Evolutionary conservation across 2,888 invertebrate species (phyloP).

Genomic region (Xestia sexstrigata): DNA sequence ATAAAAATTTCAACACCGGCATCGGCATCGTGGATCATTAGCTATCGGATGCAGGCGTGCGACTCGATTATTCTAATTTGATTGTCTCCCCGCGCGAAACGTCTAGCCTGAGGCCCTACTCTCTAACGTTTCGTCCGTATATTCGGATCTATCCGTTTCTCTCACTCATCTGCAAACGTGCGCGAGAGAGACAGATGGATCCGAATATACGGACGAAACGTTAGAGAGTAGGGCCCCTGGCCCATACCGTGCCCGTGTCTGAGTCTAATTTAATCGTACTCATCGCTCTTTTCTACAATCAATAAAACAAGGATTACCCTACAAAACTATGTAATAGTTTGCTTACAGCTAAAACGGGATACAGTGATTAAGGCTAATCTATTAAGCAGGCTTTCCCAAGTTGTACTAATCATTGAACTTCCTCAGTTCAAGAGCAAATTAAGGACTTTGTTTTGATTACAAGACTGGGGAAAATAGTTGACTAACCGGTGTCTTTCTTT

Average conservation of each 20-base stretch:
- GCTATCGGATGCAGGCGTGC: constrained; percentile 59
- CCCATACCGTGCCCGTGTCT: constrained; percentile 45
- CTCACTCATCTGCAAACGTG: no score
- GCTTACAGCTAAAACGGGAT: constrained; percentile 37
- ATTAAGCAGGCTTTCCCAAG: constrained; percentile 35
- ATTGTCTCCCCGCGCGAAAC: constrained; percentile 58
- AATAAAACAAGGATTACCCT: constrained; percentile 48
- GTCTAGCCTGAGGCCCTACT: no score
- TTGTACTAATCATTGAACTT: constrained; percentile 50
- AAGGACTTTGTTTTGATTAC: constrained; percentile 46
- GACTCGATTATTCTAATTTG: constrained; percentile 67
- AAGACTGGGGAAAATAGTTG: constrained; percentile 43
- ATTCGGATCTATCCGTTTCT: no score
- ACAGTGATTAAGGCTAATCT: constrained; percentile 47
- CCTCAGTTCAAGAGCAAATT: constrained; percentile 29
- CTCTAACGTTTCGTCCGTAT: no score
- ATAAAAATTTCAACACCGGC: constrained; percentile 57
- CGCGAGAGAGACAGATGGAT: no score
- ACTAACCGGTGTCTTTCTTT: constrained; percentile 39
- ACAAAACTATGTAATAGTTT: constrained; percentile 34
- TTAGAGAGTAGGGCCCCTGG: no score
- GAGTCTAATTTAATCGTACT: constrained; percentile 54
- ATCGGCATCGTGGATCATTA: constrained; percentile 61
- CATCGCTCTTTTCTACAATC: constrained; percentile 45
- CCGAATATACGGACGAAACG: no score